phyloP scores from a whole-genome alignment of 2,888 invertebrate species.

The Furcula furcula region DNA sequence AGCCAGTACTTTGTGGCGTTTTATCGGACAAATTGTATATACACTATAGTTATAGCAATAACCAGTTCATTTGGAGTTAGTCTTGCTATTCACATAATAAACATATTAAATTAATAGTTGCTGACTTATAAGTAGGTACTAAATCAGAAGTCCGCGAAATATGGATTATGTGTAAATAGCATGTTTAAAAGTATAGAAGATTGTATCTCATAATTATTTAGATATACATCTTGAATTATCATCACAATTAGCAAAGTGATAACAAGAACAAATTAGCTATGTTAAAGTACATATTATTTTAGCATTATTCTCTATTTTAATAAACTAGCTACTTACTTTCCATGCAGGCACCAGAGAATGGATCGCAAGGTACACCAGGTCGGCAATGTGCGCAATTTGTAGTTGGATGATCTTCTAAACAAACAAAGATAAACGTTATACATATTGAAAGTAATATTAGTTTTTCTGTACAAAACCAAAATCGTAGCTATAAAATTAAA shows the following conservation, averaged over 20 bases:
- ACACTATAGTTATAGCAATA: slow-evolving; percentile 67
- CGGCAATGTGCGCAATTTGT: slow-evolving; percentile 89
- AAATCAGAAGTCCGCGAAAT: slow-evolving; percentile 56
- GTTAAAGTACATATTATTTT: slow-evolving; percentile 25
- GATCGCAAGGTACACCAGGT: slow-evolving; percentile 89
- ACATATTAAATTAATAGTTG: slow-evolving; percentile 48
- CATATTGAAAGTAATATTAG: too few relatives aligned
- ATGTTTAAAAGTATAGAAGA: slow-evolving; percentile 31
- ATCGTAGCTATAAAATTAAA: too few relatives aligned
- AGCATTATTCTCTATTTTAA: slow-evolving; percentile 11
- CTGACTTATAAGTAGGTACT: slow-evolving; percentile 67
- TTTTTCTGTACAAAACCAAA: too few relatives aligned
- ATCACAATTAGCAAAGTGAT: slow-evolving; percentile 20
- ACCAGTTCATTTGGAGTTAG: slow-evolving; percentile 81
- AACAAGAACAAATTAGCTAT: slow-evolving; percentile 14
- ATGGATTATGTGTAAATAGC: slow-evolving; percentile 50
- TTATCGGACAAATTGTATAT: slow-evolving; percentile 79
- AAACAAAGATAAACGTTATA: slow-evolving; percentile 3
- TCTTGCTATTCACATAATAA: slow-evolving; percentile 73
- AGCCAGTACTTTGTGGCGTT: slow-evolving; percentile 80
- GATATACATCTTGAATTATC: slow-evolving; percentile 10
- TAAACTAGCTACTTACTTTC: slow-evolving; percentile 84
- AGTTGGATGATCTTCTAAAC: slow-evolving; percentile 43
- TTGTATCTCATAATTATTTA: slow-evolving; percentile 12
- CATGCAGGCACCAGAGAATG: slow-evolving; percentile 90